Evolutionary conservation across 2,113 vertebrate genomes (phyloP).

Genomic region (Solea senegalensis): DNA sequence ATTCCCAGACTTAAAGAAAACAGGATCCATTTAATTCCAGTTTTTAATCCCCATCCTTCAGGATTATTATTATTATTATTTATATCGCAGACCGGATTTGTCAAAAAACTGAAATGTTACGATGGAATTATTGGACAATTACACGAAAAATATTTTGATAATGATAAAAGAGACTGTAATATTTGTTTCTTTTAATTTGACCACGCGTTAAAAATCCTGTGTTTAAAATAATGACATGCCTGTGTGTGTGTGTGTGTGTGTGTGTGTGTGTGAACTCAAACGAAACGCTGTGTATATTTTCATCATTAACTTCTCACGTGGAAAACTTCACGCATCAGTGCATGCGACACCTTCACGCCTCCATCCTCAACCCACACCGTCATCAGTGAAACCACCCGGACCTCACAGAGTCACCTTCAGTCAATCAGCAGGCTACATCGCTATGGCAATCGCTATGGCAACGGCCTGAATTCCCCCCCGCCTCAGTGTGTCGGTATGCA

Average conservation of each 20-base stretch:
- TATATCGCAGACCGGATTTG: too few relatives aligned
- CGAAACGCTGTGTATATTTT: conserved; percentile 32
- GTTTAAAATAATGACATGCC: not conserved
- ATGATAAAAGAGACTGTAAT: too few relatives aligned
- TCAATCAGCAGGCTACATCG: conserved; percentile 43
- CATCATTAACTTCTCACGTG: conserved; percentile 37
- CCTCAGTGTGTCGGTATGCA: conserved; percentile 16
- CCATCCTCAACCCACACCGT: not conserved
- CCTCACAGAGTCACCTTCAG: conserved; percentile 34
- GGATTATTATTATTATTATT: too few relatives aligned
- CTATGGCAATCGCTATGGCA: conserved; percentile 66
- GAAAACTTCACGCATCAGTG: not conserved
- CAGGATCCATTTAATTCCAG: too few relatives aligned
- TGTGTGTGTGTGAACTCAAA: conserved; percentile 41
- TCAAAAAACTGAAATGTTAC: too few relatives aligned
- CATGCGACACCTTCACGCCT: not conserved
- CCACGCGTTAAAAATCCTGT: too few relatives aligned
- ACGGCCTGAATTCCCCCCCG: conserved; percentile 54
- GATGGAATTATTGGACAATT: too few relatives aligned
- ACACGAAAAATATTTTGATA: too few relatives aligned
- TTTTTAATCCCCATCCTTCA: too few relatives aligned
- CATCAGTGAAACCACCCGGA: conserved; percentile 31
- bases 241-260: conserved; percentile 22
- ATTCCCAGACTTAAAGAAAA: too few relatives aligned
- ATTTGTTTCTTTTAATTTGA: too few relatives aligned